Evolutionary conservation across 2,888 invertebrate genomes (phyloP).

Genomic region (Meteorus colon): DNA sequence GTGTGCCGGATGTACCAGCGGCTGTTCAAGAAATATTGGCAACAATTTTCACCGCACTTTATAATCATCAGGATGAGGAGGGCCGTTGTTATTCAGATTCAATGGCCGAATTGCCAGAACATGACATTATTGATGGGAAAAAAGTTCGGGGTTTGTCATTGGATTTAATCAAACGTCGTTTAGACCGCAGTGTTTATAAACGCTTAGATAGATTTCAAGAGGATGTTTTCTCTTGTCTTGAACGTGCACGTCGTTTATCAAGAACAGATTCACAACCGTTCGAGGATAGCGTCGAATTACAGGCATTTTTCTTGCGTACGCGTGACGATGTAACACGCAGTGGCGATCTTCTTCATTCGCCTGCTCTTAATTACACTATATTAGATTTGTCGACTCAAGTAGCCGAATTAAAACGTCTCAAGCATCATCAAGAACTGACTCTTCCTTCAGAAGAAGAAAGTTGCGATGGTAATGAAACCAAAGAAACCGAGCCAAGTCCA

Average conservation of each 20-base stretch:
- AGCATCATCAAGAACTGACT: slow-evolving; percentile 80
- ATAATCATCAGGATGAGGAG: slow-evolving; percentile 97
- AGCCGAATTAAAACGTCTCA: slow-evolving; percentile 84
- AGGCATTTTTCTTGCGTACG: slow-evolving; percentile 90
- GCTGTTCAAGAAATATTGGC: slow-evolving; percentile 93
- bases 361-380: slow-evolving; percentile 88
- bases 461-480: slow-evolving; percentile 70
- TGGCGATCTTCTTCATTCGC: slow-evolving; percentile 87
- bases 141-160: slow-evolving; percentile 88
- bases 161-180: slow-evolving; percentile 92
- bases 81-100: slow-evolving; percentile 97
- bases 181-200: slow-evolving; percentile 94
- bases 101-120: slow-evolving; percentile 93
- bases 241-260: slow-evolving; percentile 89
- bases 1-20: slow-evolving; percentile 90
- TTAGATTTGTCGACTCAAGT: slow-evolving; percentile 85
- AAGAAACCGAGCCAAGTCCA: slow-evolving; percentile 63
- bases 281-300: slow-evolving; percentile 95
- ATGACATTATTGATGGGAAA: slow-evolving; percentile 81
- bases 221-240: slow-evolving; percentile 95
- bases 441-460: slow-evolving; percentile 83
- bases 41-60: slow-evolving; percentile 93
- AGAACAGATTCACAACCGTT: slow-evolving; percentile 96
- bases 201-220: slow-evolving; percentile 96
- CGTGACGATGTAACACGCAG: slow-evolving; percentile 83